Percentiles rank a stretch among this genome's conserved stretches.
These are phyloP conservation scores for Rhagologus leucostigma DNA, from an alignment of 2,113 vertebrate species.

Conservation along the genomic window DNA sequence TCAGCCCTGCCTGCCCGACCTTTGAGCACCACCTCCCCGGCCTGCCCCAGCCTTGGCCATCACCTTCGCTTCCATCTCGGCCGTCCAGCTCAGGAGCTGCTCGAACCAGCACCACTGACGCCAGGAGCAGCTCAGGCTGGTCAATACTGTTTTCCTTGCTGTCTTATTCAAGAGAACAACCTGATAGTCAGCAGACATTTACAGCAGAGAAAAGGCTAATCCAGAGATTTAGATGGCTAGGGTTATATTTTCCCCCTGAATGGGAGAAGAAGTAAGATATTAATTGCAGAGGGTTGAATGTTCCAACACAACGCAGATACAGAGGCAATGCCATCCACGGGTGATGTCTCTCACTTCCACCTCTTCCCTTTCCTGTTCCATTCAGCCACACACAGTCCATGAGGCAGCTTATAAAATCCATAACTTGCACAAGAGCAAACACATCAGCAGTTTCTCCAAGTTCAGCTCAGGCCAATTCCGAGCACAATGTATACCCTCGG, in stretches of 20 bases:
- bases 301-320: neutral
- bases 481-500: constrained; percentile 57
- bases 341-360: neutral
- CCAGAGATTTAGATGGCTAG: neutral
- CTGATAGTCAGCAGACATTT: neutral
- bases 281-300: neutral
- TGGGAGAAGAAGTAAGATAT: neutral
- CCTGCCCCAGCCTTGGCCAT: neutral
- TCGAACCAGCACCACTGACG: fast-evolving
- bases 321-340: neutral
- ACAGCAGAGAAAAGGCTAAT: neutral
- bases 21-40: neutral
- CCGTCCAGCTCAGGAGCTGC: neutral
- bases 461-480: constrained; percentile 62
- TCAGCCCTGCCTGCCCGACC: neutral
- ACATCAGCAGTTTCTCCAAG: constrained; percentile 70
- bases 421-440: constrained; percentile 15
- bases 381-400: neutral
- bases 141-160: neutral
- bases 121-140: neutral
- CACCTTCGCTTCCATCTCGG: neutral
- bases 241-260: neutral
- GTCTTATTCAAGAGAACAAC: neutral
- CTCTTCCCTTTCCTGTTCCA: neutral
- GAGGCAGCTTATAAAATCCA: constrained; percentile 28